Percentiles rank a stretch among this genome's conserved stretches.
Conservation (phyloP, 2,113 vertebrate species). For the Pardalotus punctatus region DNA sequence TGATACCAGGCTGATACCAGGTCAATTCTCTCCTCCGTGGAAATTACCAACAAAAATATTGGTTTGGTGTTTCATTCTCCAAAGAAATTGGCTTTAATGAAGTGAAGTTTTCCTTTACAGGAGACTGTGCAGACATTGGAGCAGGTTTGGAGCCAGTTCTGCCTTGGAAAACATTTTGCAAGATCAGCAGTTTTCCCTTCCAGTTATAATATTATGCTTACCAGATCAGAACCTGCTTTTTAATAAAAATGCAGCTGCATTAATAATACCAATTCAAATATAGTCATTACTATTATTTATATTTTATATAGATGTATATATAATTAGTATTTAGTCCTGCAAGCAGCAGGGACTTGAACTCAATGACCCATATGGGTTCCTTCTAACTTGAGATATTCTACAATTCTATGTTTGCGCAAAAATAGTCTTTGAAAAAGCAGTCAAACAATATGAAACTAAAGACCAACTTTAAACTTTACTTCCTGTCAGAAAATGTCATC, state of each 20-base stretch:
- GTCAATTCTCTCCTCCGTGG: neutral
- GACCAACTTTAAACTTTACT: neutral
- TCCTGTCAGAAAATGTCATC: neutral
- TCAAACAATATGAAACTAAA: neutral
- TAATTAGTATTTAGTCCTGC: neutral
- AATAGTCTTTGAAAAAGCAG: neutral
- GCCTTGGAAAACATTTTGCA: neutral
- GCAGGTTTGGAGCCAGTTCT: neutral
- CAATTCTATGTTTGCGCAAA: neutral
- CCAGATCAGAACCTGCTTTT: neutral
- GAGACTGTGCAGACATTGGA: neutral
- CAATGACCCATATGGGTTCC: neutral
- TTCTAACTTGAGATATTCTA: neutral
- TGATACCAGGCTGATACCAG: neutral
- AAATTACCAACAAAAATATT: neutral
- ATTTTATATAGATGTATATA: neutral
- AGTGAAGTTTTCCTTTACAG: neutral
- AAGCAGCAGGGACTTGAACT: neutral
- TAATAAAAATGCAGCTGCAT: neutral
- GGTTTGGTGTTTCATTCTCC: neutral
- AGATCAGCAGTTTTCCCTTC: neutral
- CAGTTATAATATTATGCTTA: neutral
- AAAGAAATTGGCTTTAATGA: neutral
- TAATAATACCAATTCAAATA: neutral
- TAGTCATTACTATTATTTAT: neutral